phyloP scores from a whole-genome alignment of 1,140 invertebrate genomes.

The Atopsyche davidsoni region DNA sequence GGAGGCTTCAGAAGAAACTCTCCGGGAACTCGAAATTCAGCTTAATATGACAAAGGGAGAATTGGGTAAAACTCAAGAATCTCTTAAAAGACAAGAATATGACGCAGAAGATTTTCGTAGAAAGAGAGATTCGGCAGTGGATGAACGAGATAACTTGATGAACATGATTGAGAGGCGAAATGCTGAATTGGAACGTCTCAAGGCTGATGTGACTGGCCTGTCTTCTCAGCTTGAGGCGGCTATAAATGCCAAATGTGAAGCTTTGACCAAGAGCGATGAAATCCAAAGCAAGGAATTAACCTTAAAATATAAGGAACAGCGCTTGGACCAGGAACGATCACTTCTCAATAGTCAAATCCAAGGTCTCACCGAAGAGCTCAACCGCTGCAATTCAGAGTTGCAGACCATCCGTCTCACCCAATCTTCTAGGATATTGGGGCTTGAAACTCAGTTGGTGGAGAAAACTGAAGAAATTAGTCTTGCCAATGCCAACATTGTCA shows the following conservation, averaged over 20 bases:
- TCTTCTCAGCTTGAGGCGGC: slow-evolving; percentile 61
- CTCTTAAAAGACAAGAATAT: slow-evolving; percentile 46
- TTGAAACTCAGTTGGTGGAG: slow-evolving; percentile 71
- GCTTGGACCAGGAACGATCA: slow-evolving; percentile 72
- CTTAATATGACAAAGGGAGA: slow-evolving; percentile 55
- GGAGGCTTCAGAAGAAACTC: slow-evolving; percentile 54
- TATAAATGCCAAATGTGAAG: slow-evolving; percentile 74
- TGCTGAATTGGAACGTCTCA: slow-evolving; percentile 62
- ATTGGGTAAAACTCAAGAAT: slow-evolving; percentile 56
- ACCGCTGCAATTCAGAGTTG: slow-evolving; percentile 67
- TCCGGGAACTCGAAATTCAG: slow-evolving; percentile 55
- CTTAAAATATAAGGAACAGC: slow-evolving; percentile 72
- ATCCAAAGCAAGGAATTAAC: slow-evolving; percentile 70
- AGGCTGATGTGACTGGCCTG: slow-evolving; percentile 55
- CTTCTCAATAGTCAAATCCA: slow-evolving; percentile 71
- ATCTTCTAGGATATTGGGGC: slow-evolving; percentile 59
- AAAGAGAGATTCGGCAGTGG: slow-evolving; percentile 57
- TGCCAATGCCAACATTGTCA: slow-evolving; percentile 55
- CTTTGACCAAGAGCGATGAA: slow-evolving; percentile 72
- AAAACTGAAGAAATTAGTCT: slow-evolving; percentile 73
- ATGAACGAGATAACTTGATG: slow-evolving; percentile 65
- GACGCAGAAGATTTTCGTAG: slow-evolving; percentile 49
- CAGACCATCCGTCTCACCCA: slow-evolving; percentile 69
- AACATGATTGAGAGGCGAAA: slow-evolving; percentile 63
- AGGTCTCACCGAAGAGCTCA: slow-evolving; percentile 68